Conservation (phyloP, 2,113 vertebrate genomes). For the Crypturellus undulatus region DNA sequence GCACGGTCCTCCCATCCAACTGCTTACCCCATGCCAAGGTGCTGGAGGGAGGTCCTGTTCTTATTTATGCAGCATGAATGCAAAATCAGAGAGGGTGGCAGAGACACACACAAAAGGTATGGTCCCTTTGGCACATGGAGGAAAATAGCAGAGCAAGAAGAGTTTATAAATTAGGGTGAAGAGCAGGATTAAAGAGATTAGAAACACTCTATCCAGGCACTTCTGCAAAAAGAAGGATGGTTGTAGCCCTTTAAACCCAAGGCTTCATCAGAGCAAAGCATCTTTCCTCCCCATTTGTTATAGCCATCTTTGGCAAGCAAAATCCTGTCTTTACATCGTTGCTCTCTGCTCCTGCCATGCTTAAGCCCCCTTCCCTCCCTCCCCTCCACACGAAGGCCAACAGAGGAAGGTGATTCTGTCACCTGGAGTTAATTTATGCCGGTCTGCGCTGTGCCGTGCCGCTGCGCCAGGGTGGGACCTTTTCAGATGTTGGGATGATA, state of each 20-base stretch:
- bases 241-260: slow-evolving; percentile 26
- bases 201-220: slow-evolving; percentile 8
- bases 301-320: background rate
- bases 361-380: background rate
- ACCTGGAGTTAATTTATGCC: slow-evolving; percentile 57
- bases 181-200: slow-evolving; percentile 28
- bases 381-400: background rate
- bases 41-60: slow-evolving; percentile 63
- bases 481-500: slow-evolving; percentile 52
- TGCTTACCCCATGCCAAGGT: slow-evolving; percentile 48
- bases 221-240: slow-evolving; percentile 36
- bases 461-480: slow-evolving; percentile 39
- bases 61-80: slow-evolving; percentile 45
- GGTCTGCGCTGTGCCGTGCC: background rate
- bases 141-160: slow-evolving; percentile 17
- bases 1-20: background rate
- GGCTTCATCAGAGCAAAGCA: background rate
- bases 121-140: slow-evolving; percentile 20
- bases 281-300: background rate
- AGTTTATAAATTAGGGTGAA: slow-evolving; percentile 19
- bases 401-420: slow-evolving; percentile 47
- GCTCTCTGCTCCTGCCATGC: background rate
- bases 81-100: slow-evolving; percentile 25
- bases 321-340: background rate
- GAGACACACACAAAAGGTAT: slow-evolving; percentile 54